A percentile compares a stretch with the other conserved stretches of the same genome.
Conservation (phyloP, 2,797 vertebrate genomes). For the Remorina albescens region DNA sequence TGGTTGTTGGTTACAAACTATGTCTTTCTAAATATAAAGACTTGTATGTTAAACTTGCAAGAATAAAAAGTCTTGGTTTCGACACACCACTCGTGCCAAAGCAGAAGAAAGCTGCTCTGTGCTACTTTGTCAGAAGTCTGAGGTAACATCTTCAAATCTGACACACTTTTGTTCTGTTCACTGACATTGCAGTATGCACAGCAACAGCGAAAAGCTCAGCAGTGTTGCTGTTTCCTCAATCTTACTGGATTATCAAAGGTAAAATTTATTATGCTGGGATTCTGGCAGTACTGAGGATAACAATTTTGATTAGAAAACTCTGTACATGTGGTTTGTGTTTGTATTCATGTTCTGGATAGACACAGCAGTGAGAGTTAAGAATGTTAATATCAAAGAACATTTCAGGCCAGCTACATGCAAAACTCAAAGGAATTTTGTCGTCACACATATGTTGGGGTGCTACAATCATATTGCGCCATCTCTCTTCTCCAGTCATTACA, state of each 20-base stretch:
- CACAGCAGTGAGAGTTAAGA: background rate
- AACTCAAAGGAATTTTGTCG: background rate
- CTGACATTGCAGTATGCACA: constrained; percentile 36
- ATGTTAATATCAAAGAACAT: background rate
- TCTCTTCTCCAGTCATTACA: background rate
- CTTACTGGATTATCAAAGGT: constrained; percentile 1
- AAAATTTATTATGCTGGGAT: background rate
- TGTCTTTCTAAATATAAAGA: constrained; percentile 15
- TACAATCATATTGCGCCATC: background rate
- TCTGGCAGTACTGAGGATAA: background rate
- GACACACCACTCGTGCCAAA: background rate
- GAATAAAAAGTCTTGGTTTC: constrained; percentile 19
- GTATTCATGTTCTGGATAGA: background rate
- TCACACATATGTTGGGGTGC: background rate
- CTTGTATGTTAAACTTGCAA: background rate
- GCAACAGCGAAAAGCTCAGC: constrained; percentile 15
- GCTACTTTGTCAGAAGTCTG: constrained; percentile 58
- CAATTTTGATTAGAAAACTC: background rate
- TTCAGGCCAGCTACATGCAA: background rate
- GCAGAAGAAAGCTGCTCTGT: constrained; percentile 54
- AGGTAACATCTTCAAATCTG: constrained; percentile 69
- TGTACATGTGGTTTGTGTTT: background rate
- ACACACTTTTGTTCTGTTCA: constrained; percentile 59
- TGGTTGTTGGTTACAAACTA: constrained; percentile 7
- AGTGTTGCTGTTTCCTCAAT: background rate